These are phyloP conservation scores for Dexiosoma caninum DNA, from an alignment of 2,888 invertebrate genomes.

Conservation along the genomic window DNA sequence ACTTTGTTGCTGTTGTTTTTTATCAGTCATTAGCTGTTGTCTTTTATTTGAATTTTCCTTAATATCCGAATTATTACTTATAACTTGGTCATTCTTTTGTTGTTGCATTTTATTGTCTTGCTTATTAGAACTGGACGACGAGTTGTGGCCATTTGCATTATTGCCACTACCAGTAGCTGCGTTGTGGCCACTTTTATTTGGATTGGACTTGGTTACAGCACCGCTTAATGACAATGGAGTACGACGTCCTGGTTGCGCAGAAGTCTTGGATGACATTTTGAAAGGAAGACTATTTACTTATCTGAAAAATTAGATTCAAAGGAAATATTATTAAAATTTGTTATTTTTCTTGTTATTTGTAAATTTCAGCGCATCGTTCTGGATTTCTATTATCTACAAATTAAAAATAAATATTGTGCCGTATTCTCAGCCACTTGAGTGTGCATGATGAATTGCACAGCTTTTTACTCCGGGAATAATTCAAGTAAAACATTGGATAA, in stretches of 20 bases:
- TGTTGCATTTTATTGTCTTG: conserved; percentile 60
- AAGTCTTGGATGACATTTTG: conserved; percentile 73
- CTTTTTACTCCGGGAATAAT: too few species aligned
- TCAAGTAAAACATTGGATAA: too few species aligned
- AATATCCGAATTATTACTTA: conserved; percentile 23
- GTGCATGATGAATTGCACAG: too few species aligned
- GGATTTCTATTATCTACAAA: too few species aligned
- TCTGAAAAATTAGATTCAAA: conserved; percentile 12
- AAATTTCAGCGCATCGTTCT: too few species aligned
- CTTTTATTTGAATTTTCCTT: conserved; percentile 50
- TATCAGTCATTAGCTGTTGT: conserved; percentile 31
- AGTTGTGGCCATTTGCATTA: conserved; percentile 55
- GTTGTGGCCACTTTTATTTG: conserved; percentile 38
- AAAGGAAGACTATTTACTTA: background rate
- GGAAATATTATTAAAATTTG: too few species aligned
- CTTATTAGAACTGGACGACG: conserved; percentile 56
- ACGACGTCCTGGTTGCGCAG: conserved; percentile 70
- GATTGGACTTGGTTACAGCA: conserved; percentile 58
- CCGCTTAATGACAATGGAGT: conserved; percentile 67
- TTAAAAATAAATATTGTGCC: too few species aligned
- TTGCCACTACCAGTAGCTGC: conserved; percentile 11
- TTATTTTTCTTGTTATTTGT: too few species aligned
- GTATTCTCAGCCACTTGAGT: too few species aligned
- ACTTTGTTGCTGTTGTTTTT: conserved; percentile 58
- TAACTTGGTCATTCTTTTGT: conserved; percentile 63